A percentile compares a stretch with the other conserved stretches of the same genome.
phyloP scores from a whole-genome alignment of 2,797 vertebrate genomes.

The Sebastiscus albofasciatus region DNA sequence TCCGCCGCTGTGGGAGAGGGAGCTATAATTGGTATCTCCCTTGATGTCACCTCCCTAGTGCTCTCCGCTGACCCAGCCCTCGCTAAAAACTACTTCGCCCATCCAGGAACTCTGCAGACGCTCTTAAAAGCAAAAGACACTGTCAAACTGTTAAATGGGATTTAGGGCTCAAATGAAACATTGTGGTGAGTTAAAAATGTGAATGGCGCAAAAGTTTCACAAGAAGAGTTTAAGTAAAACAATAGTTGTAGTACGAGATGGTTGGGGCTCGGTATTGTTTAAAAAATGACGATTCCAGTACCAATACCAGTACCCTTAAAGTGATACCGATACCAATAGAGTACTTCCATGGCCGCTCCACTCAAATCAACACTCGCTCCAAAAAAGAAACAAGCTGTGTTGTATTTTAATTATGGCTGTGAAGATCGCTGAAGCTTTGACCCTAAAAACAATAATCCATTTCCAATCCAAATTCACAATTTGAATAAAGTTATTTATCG shows the following conservation, averaged over 20 bases:
- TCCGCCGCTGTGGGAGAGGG: constrained; percentile 60
- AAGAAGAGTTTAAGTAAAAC: background rate
- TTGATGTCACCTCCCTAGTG: constrained; percentile 55
- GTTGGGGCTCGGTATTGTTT: no score
- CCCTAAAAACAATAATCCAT: no score
- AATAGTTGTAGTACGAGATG: background rate
- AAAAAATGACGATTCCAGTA: fast-evolving
- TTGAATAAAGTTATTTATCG: no score
- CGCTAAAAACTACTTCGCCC: constrained; percentile 54
- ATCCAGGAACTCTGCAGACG: constrained; percentile 23
- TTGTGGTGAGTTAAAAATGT: background rate
- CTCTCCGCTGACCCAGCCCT: constrained; percentile 62
- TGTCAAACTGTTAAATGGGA: background rate
- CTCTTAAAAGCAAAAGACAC: background rate
- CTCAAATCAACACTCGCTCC: no score
- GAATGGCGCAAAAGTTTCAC: background rate
- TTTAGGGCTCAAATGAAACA: background rate
- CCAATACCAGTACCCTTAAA: no score
- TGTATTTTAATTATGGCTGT: no score
- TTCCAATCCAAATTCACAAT: no score
- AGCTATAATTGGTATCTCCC: constrained; percentile 75
- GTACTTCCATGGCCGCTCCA: no score
- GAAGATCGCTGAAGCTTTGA: no score
- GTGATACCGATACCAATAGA: no score
- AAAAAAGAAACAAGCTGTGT: no score